These are phyloP conservation scores for Stigmatopora argus DNA, from an alignment of 2,113 vertebrate species.

Conservation along the genomic window DNA sequence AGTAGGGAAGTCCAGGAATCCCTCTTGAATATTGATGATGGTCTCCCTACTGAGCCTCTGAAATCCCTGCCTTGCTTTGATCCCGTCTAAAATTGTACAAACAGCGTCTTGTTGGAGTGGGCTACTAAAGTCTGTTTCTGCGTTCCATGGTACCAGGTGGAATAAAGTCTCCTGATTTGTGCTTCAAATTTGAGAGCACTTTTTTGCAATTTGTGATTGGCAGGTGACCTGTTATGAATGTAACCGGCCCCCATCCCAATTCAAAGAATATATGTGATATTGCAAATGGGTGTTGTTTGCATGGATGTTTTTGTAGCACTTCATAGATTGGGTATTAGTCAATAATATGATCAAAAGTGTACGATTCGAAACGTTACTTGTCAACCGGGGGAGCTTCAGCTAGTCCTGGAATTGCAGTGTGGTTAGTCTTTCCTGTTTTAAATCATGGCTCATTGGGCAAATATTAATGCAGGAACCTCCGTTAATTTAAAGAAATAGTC, in stretches of 20 bases:
- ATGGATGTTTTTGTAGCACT: background rate
- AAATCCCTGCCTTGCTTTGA: conserved; percentile 46
- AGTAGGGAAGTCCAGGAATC: conserved; percentile 52
- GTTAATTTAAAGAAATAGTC: conserved; percentile 60
- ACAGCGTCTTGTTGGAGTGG: conserved; percentile 27
- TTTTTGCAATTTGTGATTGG: conserved; percentile 13
- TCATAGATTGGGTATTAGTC: background rate
- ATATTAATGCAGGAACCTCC: conserved; percentile 52
- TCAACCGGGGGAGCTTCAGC: conserved; percentile 9
- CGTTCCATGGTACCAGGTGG: conserved; percentile 26
- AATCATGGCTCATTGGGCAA: conserved; percentile 43
- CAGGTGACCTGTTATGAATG: background rate
- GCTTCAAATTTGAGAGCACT: conserved; percentile 15
- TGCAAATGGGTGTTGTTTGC: background rate
- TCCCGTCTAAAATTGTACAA: conserved; percentile 38
- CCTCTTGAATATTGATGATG: conserved; percentile 55
- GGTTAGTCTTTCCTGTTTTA: conserved; percentile 37
- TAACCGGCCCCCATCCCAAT: background rate
- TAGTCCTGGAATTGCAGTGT: conserved; percentile 26
- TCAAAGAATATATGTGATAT: background rate
- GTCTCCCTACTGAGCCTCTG: conserved; percentile 37
- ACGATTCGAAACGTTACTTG: conserved; percentile 10
- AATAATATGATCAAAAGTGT: conserved; percentile 30
- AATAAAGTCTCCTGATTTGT: conserved; percentile 15
- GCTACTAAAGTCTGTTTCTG: conserved; percentile 8